Conservation (phyloP, 2,113 vertebrate species). For the Protomyctophum bolini region DNA sequence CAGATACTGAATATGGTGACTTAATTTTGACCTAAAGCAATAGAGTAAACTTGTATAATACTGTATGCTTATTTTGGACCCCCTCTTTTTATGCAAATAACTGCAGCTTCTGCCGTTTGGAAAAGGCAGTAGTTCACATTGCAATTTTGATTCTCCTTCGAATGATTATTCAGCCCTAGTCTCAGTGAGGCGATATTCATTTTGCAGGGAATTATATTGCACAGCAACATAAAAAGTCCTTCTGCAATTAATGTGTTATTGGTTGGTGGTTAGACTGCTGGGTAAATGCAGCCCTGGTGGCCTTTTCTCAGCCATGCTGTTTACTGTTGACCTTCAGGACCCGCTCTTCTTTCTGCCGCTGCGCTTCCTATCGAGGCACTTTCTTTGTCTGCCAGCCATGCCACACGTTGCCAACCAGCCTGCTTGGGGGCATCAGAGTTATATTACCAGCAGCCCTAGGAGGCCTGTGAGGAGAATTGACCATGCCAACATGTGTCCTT, state of each 20-base stretch:
- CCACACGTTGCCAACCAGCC: constrained; percentile 48
- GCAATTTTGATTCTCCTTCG: too few relatives aligned
- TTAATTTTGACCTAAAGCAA: too few relatives aligned
- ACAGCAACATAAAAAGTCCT: neutral
- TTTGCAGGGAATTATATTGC: neutral
- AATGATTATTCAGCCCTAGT: neutral
- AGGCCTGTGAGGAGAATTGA: constrained; percentile 29
- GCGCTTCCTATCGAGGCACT: constrained; percentile 17
- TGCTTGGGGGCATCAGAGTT: constrained; percentile 27
- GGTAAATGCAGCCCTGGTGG: neutral
- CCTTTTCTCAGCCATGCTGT: constrained; percentile 35
- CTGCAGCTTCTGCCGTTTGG: too few relatives aligned
- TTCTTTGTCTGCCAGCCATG: constrained; percentile 46
- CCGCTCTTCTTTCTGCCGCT: neutral
- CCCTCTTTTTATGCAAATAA: too few relatives aligned
- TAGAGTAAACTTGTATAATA: too few relatives aligned
- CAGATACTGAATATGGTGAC: too few relatives aligned
- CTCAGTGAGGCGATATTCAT: neutral
- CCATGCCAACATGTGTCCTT: constrained; percentile 46
- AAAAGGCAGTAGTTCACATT: too few relatives aligned
- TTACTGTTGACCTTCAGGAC: constrained; percentile 56
- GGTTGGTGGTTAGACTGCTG: neutral
- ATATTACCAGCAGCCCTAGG: constrained; percentile 25
- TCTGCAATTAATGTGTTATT: too few relatives aligned
- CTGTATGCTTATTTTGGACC: too few relatives aligned